Evolutionary conservation across 35 echinoderm and acorn worm genomes (phyloP).

Genomic region (Apostichopus parvimensis): DNA sequence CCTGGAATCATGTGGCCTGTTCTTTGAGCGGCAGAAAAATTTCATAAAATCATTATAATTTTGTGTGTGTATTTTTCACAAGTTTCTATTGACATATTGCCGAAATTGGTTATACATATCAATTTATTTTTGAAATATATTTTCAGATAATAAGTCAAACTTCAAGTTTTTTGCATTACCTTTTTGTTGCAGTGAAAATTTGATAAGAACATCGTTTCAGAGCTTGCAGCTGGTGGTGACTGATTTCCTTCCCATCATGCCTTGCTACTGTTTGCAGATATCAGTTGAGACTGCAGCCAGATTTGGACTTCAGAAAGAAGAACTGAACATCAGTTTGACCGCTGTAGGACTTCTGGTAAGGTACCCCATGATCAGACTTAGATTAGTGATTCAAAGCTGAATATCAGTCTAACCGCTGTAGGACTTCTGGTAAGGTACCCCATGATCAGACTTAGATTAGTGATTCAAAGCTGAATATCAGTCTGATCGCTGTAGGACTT

Average conservation of each 20-base stretch:
- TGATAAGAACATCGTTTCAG: constrained; percentile 89
- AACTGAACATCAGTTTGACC: constrained; percentile 96
- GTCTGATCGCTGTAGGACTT: constrained; percentile 91
- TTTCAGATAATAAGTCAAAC: neutral
- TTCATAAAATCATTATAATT: too few species aligned
- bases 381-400: neutral
- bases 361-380: too few species aligned
- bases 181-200: constrained; percentile 66
- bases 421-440: constrained; percentile 77
- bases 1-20: too few species aligned
- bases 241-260: constrained; percentile 94
- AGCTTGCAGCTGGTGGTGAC: constrained; percentile 93
- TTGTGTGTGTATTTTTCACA: too few species aligned
- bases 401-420: constrained; percentile 95
- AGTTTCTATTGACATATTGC: too few species aligned
- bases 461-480: constrained; percentile 64
- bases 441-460: too few species aligned
- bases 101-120: too few species aligned
- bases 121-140: too few species aligned
- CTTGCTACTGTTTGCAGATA: constrained; percentile 86
- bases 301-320: constrained; percentile 97
- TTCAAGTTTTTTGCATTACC: neutral
- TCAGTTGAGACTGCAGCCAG: constrained; percentile 77
- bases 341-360: constrained; percentile 92
- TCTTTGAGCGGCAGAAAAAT: too few species aligned